Evolutionary conservation across 2,113 vertebrate species (phyloP).

Genomic region (Elgaria multicarinata): DNA sequence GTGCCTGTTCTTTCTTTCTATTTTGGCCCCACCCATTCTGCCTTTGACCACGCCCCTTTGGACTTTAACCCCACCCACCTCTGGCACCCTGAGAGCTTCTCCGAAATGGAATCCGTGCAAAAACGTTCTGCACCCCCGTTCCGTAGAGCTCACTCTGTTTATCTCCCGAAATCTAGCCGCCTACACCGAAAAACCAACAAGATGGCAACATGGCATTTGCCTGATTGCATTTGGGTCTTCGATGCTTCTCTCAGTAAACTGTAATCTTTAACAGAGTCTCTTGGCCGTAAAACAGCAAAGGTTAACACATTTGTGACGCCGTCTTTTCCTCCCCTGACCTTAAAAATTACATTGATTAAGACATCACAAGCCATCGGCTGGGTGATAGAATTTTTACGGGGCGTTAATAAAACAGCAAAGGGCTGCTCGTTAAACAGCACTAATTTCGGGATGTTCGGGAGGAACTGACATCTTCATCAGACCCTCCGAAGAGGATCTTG

Average conservation of each 20-base stretch:
- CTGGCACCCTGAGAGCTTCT: no score
- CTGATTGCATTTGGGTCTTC: slow-evolving; percentile 12
- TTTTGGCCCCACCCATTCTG: no score
- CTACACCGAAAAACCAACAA: neutral
- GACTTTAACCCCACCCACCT: no score
- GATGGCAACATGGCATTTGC: neutral
- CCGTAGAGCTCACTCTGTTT: neutral
- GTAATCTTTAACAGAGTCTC: slow-evolving; percentile 38
- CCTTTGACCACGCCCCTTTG: no score
- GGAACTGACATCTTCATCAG: slow-evolving; percentile 63
- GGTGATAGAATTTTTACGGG: slow-evolving; percentile 55
- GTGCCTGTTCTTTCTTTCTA: no score
- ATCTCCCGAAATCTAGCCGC: neutral
- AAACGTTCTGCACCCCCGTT: no score
- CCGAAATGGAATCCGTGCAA: no score
- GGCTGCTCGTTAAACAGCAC: slow-evolving; percentile 50
- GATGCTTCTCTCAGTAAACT: slow-evolving; percentile 39
- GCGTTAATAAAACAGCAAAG: neutral
- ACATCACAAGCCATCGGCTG: neutral
- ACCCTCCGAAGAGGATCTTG: slow-evolving; percentile 48
- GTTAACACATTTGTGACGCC: slow-evolving; percentile 45
- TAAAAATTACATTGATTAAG: slow-evolving; percentile 42
- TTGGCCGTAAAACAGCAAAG: slow-evolving; percentile 31
- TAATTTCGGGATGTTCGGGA: slow-evolving; percentile 64
- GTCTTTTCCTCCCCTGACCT: slow-evolving; percentile 40